Base-by-base conservation (phyloP, 2,797 vertebrate species). In the Acipenser oxyrinchus region DNA sequence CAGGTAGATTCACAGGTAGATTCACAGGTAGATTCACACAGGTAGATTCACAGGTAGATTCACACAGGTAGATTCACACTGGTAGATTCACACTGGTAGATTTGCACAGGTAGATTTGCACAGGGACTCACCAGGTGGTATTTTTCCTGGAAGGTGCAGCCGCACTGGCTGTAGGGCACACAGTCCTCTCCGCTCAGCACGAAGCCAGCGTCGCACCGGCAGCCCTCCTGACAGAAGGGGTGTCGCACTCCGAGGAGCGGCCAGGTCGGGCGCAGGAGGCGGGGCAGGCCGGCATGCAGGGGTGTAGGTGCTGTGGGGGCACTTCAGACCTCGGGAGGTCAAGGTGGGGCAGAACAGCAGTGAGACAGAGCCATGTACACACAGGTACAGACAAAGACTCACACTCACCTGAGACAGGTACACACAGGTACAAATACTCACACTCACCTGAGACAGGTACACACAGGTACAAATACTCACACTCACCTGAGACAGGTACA, bases 261-360 rank as follows among this genome's bases (percentile, higher is more conserved):
- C 84, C 68, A 90, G 75, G 73, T 90, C 69, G 4, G 7, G 86
- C 86, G 0, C 92, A 94, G 66, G 88, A 89, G 0, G 86, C 69
- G 0, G 90, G 92, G 71, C 93, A 93, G 0, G 87, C 64, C 0
- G 86, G 81, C 91, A 93, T 93, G 64, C 89, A 90, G 49, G 74
- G 5, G 79, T 76, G 64, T 93, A 94, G 55, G 60, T 72, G 65
- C 92, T 93, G 77, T 92, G 91, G 0, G 63, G 78, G 70, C 92
- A 93, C 0, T 55, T 10, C 61, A 92, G 75, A 51, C 2, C 7
- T 52, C 51, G 11, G 51, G 7, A 11, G 11, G 51, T 52, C 51
- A 52, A 52, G 7, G 51, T 52, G 51, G n/a, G n/a, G n/a, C 7
- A 37, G 13, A 18, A 48, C 7, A 9, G 12, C 5, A 62, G 57